Evolutionary conservation across 2,797 vertebrate species (phyloP), one percentile per base, ranked within the genome.

Genomic region (Molossus molossus): DNA sequence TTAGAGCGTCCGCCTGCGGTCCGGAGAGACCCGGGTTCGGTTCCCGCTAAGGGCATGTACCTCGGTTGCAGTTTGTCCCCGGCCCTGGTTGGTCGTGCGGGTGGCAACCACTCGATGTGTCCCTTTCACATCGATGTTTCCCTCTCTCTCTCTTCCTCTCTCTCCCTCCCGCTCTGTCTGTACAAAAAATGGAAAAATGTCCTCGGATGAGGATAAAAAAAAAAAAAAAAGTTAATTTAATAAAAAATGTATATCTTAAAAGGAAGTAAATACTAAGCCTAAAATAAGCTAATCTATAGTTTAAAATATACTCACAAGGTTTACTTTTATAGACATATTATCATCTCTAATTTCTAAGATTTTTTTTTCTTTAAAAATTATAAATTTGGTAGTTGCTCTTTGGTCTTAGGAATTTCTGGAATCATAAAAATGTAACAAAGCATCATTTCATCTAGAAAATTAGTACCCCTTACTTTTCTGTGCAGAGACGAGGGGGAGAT

Each of bases 351-450:
- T 82, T 13, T 40, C 9, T 87, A 0, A 9, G 21, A 21, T 65
- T 17, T 3, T 25, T 21, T 81, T 88, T 80, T 17, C 27, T 65
- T 79, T 85, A 77, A 87, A 88, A 29, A 75, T 81, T 58, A 53
- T 11, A 87, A 67, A 57, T 55, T 48, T 77, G 3, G 57, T 80
- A 82, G 75, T 89, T 93, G 18, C 3, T 87, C 5, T 90, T 57
- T 94, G 18, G 11, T 6, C 29, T 81, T 58, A 5, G n/a, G 37
- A 90, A 77, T n/a, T 75, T 90, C 45, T 73, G 45, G 13, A 50
- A 76, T 92, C 33, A 53, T 77, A 73, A 67, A 81, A 83, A 91
- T 77, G 3, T 57, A 91, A 91, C 5, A 91, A 93, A 89, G n/a
- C 55, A 81, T 76, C 37, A 77, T 90, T 93, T 94, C 73, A 64